Evolutionary conservation across 2,113 vertebrate species (phyloP).

Genomic region (Muntiacus muntjak): DNA sequence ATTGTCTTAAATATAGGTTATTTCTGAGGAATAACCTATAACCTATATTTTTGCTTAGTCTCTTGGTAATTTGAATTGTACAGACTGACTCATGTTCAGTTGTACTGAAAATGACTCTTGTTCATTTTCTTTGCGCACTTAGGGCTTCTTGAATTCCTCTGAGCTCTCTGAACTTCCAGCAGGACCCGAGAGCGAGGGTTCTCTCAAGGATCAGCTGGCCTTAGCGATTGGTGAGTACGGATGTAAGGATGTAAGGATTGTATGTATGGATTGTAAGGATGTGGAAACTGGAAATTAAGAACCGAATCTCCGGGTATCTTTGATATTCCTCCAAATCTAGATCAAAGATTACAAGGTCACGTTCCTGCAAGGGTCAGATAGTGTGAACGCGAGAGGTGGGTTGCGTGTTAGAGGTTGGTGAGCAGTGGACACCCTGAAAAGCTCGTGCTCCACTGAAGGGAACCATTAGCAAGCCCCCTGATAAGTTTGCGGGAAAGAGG

Average conservation of each 20-base stretch:
- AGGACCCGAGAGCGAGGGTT: constrained; percentile 74
- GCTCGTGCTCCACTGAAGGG: not conserved
- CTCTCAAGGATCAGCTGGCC: constrained; percentile 86
- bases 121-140: not conserved
- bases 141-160: constrained; percentile 83
- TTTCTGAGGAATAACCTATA: constrained; percentile 1
- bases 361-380: not conserved
- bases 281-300: not conserved
- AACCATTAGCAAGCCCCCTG: not conserved
- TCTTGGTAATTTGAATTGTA: not conserved
- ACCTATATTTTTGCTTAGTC: not conserved
- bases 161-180: constrained; percentile 83
- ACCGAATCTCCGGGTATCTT: not conserved
- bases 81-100: not conserved
- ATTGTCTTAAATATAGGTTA: not conserved
- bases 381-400: not conserved
- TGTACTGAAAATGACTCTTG: not conserved
- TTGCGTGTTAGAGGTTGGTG: not conserved
- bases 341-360: not conserved
- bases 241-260: too few relatives aligned
- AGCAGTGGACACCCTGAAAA: not conserved
- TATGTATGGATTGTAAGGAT: not conserved
- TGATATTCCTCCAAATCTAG: not conserved
- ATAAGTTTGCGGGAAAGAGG: not conserved
- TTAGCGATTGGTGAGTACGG: constrained; percentile 86